Base-by-base conservation (phyloP, 2,113 vertebrate genomes). In the Peromyscus leucopus region DNA sequence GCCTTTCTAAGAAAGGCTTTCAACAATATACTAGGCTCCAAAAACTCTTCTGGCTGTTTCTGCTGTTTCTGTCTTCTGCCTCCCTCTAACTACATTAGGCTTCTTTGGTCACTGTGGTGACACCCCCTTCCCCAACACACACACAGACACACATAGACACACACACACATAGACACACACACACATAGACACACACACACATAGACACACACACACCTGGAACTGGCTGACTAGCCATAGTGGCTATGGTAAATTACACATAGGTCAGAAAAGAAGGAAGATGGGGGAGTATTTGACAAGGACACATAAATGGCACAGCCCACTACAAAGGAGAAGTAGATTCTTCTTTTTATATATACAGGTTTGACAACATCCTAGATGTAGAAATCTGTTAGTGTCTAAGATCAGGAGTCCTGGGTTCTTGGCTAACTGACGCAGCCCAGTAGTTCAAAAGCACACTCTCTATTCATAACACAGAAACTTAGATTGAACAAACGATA, bases 71-170 rank as follows among this genome's bases (percentile, higher is more conserved):
- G 26, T 96, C 26, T 96, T 71, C 33, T 71, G 28, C 16, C 65
- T 69, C 24, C 96, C 48, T 92, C 26, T 36, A 89, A 65, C 12
- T 72, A 28, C 42, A 80, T 19, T 42, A 39, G 39, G 42, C 42
- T 83, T 90, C 86, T 46, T 93, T 31, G 79, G 65, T 97, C 78
- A 92, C 89, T 78, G 39, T 87, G 74, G 89, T 83, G 85, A 96
- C 72, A 11, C 21, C 39, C 16, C 8, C 24, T 4, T 26, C 33
- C 71, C 65, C 61, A 74, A 72, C 69, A 71, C 69, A n/a, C 69
- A 3, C 6, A 59, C 76, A 12, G 42, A 48, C 72, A 84, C 74
- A 79, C 67, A 15, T 46, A 12, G 42, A 71, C 69, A n/a, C 69
- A 3, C 6, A 59, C 76, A 12, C 42, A 48, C 72, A 84, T 69